Evolutionary conservation across 1,140 invertebrate genomes (phyloP), one percentile per base, ranked within the genome.

Genomic region (Caerostris darwini): DNA sequence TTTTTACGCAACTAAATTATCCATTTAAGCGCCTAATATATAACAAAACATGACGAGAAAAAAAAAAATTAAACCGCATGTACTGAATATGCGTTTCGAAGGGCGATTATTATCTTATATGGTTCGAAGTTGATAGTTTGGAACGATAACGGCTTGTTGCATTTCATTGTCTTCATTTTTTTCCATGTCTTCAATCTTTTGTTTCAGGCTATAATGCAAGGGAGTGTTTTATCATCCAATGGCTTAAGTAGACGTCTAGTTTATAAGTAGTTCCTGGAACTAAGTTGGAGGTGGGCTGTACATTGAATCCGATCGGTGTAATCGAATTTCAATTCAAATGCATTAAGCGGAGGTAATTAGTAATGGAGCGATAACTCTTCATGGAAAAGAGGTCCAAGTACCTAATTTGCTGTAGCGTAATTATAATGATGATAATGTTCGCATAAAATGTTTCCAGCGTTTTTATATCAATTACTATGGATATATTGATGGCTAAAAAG

Each of bases 11-110:
- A 64, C 64, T 34, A 90, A 90, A 90, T 71, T 90, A 90, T 90
- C 87, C 61, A 90, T 90, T 90, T 90, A 90, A 71, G 50, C 64
- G 53, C 54, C 87, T 90, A 90, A 90, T 90, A 56, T 71, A 90
- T 56, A 71, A 71, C 67, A 90, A 90, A 90, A 83, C 53, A 83
- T 56, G 54, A n/a, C 7, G 82, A 57, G 14, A 14, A 8, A 57
- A 19, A 58, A 57, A 56, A 2, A 17, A 10, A 10, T n/a, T n/a
- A n/a, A 67, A 14, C 61, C n/a, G 5, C 50, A 77, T 5, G 54
- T 58, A 58, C 57, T 83, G 56, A 57, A 83, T 83, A 58, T 90
- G 50, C 71, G 19, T 7, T 50, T 50, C 34, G 71, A 10, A 90
- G 50, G 59, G 64, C 56, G 87, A 90, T 90, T 69, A 90, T 90